Conservation (phyloP, 2,113 vertebrate genomes). For the Bucco capensis region DNA sequence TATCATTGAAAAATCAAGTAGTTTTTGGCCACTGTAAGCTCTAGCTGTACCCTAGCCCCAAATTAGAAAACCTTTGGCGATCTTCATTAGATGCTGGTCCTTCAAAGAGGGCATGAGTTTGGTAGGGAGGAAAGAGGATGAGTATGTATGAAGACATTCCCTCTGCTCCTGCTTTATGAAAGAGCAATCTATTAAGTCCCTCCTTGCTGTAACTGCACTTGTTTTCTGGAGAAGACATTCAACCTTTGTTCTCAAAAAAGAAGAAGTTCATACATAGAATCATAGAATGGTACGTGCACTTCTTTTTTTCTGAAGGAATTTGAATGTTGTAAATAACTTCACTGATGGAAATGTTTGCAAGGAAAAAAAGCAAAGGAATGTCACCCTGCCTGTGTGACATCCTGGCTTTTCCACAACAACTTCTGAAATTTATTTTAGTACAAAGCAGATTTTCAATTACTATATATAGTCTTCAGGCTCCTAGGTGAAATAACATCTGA, state of each 20-base stretch:
- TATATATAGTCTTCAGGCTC: neutral
- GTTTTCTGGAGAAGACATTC: neutral
- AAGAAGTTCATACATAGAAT: neutral
- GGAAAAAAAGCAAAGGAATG: neutral
- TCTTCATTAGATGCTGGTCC: neutral
- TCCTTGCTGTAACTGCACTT: neutral
- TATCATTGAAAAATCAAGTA: neutral
- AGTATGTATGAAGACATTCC: neutral
- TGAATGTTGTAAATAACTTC: neutral
- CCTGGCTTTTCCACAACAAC: neutral
- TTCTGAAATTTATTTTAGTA: neutral
- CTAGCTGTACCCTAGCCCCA: neutral
- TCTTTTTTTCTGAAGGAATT: neutral
- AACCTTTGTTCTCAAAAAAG: neutral
- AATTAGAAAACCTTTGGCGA: neutral
- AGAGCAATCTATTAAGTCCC: neutral
- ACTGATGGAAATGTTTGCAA: neutral
- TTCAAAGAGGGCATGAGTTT: neutral
- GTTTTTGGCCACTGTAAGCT: neutral
- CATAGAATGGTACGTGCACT: too few relatives aligned
- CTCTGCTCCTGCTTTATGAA: neutral
- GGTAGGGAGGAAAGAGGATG: neutral
- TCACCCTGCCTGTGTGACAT: neutral
- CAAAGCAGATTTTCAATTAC: neutral
- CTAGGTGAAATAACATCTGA: neutral